Base-by-base conservation (phyloP, 2,113 vertebrate species). In the Coturnix japonica region DNA sequence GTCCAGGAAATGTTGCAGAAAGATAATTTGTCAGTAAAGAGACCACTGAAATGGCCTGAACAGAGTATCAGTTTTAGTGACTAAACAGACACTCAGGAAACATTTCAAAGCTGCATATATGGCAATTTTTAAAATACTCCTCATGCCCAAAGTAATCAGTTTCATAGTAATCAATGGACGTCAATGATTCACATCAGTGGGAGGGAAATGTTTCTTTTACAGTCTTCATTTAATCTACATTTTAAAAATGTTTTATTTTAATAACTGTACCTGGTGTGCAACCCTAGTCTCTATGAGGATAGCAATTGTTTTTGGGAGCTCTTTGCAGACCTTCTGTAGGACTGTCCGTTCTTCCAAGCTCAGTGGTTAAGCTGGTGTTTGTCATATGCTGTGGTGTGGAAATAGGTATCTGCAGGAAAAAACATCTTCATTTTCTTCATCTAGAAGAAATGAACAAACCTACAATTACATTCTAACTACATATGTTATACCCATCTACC, bases 351-450 rank as follows among this genome's bases (percentile, higher is more conserved):
- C 12, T 53, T 78, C 35, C n/a, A 75, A 64, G 43, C 18, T 81
- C 47, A 43, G 4, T 39, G 13, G 33, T 59, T 75, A 78, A 86
- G 16, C 13, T 57, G 71, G 6, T 56, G 33, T 7, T 59, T 81
- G 11, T 53, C 75, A 31, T 22, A 23, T 7, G 35, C 35, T 37
- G 30, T 26, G 53, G 39, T 26, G 37, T 5, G 11, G 19, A 91
- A 83, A 81, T 0, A 2, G 47, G 14, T 21, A 72, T 39, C 44
- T 57, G 25, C 44, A 33, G 41, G 18, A 78, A 81, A 86, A 60
- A 60, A n/a, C 4, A 2, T 1, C 1, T 49, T 57, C 0, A 2
- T 23, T 25, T 43, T 78, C 23, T 43, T 46, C n/a, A n/a, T n/a
- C n/a, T n/a, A n/a, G n/a, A n/a, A n/a, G n/a, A n/a, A n/a, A n/a